These are phyloP conservation scores for Mastomys natalensis DNA, from an alignment of 2,113 vertebrate species.

Conservation along the genomic window DNA sequence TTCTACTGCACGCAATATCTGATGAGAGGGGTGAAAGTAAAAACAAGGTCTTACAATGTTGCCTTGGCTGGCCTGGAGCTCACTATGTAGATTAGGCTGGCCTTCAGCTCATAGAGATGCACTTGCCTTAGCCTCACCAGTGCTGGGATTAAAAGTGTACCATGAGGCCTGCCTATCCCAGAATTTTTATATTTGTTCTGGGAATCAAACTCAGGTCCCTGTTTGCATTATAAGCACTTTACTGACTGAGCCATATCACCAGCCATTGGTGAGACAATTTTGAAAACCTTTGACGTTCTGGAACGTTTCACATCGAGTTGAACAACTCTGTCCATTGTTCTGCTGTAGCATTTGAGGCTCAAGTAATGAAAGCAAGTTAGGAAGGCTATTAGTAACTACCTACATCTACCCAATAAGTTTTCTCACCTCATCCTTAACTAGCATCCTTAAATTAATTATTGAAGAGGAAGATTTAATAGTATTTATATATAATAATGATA, in stretches of 20 bases:
- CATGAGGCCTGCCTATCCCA: too few species aligned
- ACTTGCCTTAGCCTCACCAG: background rate
- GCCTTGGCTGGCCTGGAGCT: background rate
- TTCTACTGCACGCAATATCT: background rate
- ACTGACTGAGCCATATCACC: background rate
- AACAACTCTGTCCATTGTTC: background rate
- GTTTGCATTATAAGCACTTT: background rate
- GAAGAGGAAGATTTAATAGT: background rate
- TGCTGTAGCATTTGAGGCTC: conserved; percentile 17
- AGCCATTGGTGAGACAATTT: background rate
- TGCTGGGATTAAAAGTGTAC: background rate
- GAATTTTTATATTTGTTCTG: background rate
- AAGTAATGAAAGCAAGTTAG: conserved; percentile 39
- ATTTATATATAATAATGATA: conserved; percentile 42
- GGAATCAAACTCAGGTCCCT: background rate
- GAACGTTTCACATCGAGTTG: conserved; percentile 28
- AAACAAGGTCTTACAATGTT: background rate
- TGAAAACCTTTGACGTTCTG: conserved; percentile 19
- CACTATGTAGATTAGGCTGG: background rate
- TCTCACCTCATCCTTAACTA: conserved; percentile 46
- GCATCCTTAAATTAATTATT: conserved; percentile 1
- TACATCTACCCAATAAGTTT: background rate
- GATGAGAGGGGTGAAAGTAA: background rate
- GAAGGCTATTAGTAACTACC: background rate
- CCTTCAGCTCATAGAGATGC: background rate